A percentile compares a stretch with the other conserved stretches of the same genome.
These are phyloP conservation scores for Magallana angulata DNA, from an alignment of 1,140 invertebrate species.

Conservation along the genomic window DNA sequence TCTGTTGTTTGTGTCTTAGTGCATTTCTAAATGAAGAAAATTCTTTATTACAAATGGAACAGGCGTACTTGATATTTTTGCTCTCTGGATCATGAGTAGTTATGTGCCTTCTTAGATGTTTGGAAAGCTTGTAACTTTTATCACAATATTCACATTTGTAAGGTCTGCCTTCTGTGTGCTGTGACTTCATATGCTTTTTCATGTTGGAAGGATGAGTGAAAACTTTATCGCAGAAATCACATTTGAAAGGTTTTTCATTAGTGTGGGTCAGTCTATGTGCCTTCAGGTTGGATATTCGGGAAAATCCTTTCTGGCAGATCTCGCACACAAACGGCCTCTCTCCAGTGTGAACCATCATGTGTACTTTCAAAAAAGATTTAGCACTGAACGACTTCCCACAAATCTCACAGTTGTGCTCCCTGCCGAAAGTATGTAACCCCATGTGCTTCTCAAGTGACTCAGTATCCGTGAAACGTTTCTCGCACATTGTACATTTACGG, in stretches of 20 bases:
- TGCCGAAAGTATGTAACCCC: constrained; percentile 88
- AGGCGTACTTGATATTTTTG: neutral
- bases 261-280: constrained; percentile 68
- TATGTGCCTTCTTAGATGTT: neutral
- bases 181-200: constrained; percentile 49
- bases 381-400: constrained; percentile 89
- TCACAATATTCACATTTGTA: constrained; percentile 59
- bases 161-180: constrained; percentile 53
- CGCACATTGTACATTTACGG: constrained; percentile 46
- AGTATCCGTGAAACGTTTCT: constrained; percentile 41
- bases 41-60: neutral
- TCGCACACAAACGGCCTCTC: constrained; percentile 64
- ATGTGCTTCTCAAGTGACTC: constrained; percentile 39
- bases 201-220: constrained; percentile 55
- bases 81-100: neutral
- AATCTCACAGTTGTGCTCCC: constrained; percentile 91
- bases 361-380: constrained; percentile 63
- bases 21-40: neutral
- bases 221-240: constrained; percentile 65
- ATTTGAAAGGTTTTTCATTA: constrained; percentile 62
- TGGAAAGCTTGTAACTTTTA: constrained; percentile 47
- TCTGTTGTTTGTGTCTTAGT: neutral
- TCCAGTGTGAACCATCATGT: constrained; percentile 62
- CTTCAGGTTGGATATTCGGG: constrained; percentile 55
- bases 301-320: constrained; percentile 62